Conservation (phyloP, 1,140 invertebrate species). For the Batillaria attramentaria region DNA sequence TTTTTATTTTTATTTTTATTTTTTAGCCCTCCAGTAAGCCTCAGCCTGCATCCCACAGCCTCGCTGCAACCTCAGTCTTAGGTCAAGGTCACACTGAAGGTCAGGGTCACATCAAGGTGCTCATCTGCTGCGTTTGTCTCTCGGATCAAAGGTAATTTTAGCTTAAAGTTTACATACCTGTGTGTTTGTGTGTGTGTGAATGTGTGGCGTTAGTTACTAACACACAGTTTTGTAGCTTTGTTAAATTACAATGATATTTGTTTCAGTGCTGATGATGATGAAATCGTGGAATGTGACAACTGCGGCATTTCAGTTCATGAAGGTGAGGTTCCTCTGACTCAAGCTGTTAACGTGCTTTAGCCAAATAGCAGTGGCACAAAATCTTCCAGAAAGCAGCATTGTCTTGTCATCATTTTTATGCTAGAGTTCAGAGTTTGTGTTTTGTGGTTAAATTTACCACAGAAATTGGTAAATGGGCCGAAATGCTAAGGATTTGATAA, state of each 20-base stretch:
- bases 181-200: neutral
- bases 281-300: conserved; percentile 97
- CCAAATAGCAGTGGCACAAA: too few relatives aligned
- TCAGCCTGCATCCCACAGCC: neutral
- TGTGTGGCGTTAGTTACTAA: neutral
- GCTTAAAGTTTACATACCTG: neutral
- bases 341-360: neutral
- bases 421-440: neutral
- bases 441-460: too few relatives aligned
- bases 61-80: neutral
- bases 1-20: neutral
- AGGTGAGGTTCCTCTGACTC: conserved; percentile 74
- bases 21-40: neutral
- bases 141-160: conserved; percentile 78
- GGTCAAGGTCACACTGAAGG: conserved; percentile 2
- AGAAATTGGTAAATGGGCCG: too few relatives aligned
- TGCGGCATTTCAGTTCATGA: conserved; percentile 97
- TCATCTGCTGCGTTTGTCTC: conserved; percentile 94
- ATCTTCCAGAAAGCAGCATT: too few relatives aligned
- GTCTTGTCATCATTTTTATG: neutral
- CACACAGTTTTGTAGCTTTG: neutral
- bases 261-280: conserved; percentile 92
- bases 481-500: too few relatives aligned
- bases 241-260: conserved; percentile 30
- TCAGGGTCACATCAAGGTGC: conserved; percentile 70